Conservation (phyloP, 2,113 vertebrate species). For the Athene cunicularia region DNA sequence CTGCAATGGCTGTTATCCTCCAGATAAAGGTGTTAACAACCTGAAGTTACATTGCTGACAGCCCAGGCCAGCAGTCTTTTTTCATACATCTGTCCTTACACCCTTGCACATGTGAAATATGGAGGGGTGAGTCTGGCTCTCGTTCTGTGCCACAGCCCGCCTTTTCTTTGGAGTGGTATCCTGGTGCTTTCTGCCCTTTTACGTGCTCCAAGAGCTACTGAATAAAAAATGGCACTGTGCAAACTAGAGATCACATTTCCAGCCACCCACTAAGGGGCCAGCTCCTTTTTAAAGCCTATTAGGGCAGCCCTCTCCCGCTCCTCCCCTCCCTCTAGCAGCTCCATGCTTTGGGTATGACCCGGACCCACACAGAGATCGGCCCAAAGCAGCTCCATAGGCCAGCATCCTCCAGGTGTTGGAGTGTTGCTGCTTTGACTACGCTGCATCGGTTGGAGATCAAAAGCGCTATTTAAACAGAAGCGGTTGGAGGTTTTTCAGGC, state of each 20-base stretch:
- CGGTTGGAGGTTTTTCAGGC: background rate
- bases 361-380: rapidly evolving
- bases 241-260: background rate
- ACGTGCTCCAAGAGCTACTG: background rate
- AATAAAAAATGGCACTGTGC: background rate
- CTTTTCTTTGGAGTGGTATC: background rate
- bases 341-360: background rate
- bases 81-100: background rate
- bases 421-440: background rate
- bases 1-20: background rate
- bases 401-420: background rate
- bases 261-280: background rate
- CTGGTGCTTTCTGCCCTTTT: background rate
- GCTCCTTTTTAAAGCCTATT: background rate
- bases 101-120: constrained; percentile 11
- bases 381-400: background rate
- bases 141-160: background rate
- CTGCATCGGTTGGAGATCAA: background rate
- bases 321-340: background rate
- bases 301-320: background rate
- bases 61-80: background rate
- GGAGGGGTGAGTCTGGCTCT: background rate
- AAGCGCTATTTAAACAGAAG: background rate
- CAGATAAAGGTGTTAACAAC: background rate
- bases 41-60: background rate